Conservation (phyloP, 2,113 vertebrate species). For the Rissa tridactyla region DNA sequence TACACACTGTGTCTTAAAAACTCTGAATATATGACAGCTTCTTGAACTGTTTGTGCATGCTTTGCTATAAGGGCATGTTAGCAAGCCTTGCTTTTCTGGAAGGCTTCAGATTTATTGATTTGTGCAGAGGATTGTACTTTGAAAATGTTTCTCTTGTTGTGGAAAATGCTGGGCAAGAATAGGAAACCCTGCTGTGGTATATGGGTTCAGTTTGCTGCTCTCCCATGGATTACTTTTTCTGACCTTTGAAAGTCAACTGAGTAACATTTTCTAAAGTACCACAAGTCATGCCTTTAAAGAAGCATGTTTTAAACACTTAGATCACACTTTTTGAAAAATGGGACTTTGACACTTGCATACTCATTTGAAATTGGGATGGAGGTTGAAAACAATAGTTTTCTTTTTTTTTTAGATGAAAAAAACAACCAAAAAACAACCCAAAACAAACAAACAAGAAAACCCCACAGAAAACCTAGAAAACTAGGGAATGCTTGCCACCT, state of each 20-base stretch:
- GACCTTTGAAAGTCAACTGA: constrained; percentile 26
- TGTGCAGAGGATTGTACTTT: not conserved
- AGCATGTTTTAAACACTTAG: not conserved
- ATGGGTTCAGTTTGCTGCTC: constrained; percentile 14
- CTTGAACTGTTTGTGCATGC: not conserved
- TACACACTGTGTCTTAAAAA: not conserved
- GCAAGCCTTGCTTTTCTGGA: not conserved
- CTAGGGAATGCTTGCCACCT: not conserved
- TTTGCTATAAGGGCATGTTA: not conserved
- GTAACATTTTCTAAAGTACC: constrained; percentile 35
- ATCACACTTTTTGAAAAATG: not conserved
- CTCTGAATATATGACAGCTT: not conserved
- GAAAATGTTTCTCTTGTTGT: not conserved
- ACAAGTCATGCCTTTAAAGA: constrained; percentile 37
- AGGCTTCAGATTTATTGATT: constrained; percentile 1
- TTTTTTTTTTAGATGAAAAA: not conserved
- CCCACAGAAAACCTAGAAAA: not conserved
- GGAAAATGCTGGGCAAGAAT: constrained; percentile 2
- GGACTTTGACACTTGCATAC: not conserved
- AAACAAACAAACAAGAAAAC: not conserved
- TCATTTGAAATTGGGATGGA: not conserved
- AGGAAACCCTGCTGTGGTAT: constrained; percentile 30
- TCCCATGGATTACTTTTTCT: constrained; percentile 13
- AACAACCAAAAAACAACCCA: not conserved
- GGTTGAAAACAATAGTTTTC: not conserved